These are phyloP conservation scores for Hyppa rectilinea DNA, from an alignment of 2,888 invertebrate genomes.

Conservation along the genomic window DNA sequence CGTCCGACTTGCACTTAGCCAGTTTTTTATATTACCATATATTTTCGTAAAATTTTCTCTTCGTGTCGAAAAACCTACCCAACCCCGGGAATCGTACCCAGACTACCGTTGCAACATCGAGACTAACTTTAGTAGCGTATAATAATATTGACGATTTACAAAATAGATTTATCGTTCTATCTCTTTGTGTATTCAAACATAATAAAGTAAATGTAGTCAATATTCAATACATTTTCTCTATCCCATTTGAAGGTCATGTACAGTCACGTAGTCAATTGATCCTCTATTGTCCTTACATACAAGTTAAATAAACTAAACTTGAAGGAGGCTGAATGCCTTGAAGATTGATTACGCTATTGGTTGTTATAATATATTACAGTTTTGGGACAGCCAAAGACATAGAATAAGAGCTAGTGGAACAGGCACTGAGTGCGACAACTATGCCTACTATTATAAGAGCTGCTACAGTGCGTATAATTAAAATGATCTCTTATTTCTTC, in stretches of 20 bases:
- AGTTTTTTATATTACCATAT: too few species aligned
- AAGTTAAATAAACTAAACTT: conserved; percentile 71
- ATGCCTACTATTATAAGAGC: too few species aligned
- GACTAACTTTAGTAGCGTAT: not conserved
- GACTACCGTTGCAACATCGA: not conserved
- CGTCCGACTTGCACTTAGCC: too few species aligned
- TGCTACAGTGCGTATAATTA: too few species aligned
- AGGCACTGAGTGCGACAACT: not conserved
- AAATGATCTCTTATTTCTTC: not conserved
- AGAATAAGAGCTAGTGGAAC: conserved; percentile 58
- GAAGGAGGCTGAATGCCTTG: conserved; percentile 56
- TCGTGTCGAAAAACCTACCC: not conserved
- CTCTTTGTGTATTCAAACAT: not conserved
- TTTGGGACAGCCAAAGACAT: conserved; percentile 63
- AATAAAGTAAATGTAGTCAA: conserved; percentile 1
- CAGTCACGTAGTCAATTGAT: conserved; percentile 51
- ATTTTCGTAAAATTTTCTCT: too few species aligned
- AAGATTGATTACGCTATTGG: conserved; percentile 74
- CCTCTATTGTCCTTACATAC: conserved; percentile 53
- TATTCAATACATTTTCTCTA: not conserved
- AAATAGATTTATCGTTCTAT: not conserved
- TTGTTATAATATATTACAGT: conserved; percentile 74
- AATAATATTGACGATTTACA: not conserved
- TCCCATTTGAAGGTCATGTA: conserved; percentile 17
- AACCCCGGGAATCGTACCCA: not conserved